These are phyloP conservation scores for Ostrea edulis DNA, from an alignment of 1,140 invertebrate genomes.

Conservation along the genomic window DNA sequence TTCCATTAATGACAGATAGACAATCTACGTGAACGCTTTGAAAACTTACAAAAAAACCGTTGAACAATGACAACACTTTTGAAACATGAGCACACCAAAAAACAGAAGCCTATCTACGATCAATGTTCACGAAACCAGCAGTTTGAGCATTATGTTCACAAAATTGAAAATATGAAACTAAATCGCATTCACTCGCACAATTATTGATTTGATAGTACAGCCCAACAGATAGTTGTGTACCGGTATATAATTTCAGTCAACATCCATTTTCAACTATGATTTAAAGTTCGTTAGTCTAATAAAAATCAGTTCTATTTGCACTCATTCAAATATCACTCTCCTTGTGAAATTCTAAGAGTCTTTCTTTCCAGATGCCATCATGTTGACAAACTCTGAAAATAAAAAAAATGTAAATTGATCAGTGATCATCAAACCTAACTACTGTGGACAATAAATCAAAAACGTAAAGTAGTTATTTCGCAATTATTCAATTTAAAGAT, in stretches of 20 bases:
- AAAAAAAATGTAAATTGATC: background rate
- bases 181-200: conserved; percentile 27
- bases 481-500: too few relatives aligned
- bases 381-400: conserved; percentile 21
- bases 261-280: conserved; percentile 22
- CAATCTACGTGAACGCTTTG: background rate
- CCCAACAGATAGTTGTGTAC: background rate
- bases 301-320: background rate
- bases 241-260: conserved; percentile 15
- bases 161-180: conserved; percentile 27
- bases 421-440: too few relatives aligned
- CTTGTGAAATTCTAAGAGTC: background rate
- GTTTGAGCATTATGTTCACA: conserved; percentile 25
- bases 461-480: too few relatives aligned
- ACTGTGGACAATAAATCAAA: too few relatives aligned
- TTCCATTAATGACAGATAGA: background rate
- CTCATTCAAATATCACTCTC: background rate
- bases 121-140: conserved; percentile 14
- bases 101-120: background rate
- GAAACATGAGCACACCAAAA: background rate
- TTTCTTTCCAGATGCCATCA: conserved; percentile 22
- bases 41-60: background rate
- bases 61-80: background rate
- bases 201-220: conserved; percentile 3
- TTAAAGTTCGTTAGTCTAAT: conserved; percentile 9